Percentiles rank a stretch among this genome's conserved stretches.
These are phyloP conservation scores for Glyphotaelius pellucidus DNA, from an alignment of 2,888 invertebrate species.

Conservation along the genomic window DNA sequence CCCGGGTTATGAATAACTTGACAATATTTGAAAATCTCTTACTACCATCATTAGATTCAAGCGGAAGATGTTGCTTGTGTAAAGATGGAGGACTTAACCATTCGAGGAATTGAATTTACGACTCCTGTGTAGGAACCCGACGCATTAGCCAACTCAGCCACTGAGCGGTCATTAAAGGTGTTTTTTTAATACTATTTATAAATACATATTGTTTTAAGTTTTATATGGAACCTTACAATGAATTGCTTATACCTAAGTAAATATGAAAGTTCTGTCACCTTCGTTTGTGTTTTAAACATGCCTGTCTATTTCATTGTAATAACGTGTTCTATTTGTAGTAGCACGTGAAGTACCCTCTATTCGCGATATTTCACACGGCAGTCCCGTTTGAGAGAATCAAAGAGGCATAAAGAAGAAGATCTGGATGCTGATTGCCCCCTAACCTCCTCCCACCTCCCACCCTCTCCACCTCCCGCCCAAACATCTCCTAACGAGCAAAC, in stretches of 20 bases:
- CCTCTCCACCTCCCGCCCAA: background rate
- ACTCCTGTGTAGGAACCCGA: no score
- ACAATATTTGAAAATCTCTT: no score
- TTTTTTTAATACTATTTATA: no score
- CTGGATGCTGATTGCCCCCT: background rate
- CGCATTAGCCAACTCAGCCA: no score
- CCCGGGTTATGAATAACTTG: no score
- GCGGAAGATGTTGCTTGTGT: no score
- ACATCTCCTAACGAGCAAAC: constrained; percentile 36
- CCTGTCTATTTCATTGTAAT: background rate
- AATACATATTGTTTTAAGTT: no score
- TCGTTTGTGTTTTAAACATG: background rate
- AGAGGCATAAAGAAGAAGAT: constrained; percentile 28
- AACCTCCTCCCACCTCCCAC: background rate
- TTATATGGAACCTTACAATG: no score
- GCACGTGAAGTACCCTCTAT: background rate
- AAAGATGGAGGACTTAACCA: no score
- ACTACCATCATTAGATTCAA: no score
- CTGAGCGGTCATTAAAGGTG: no score
- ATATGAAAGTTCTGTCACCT: background rate
- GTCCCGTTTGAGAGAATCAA: constrained; percentile 25
- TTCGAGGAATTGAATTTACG: no score
- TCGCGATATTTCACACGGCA: constrained; percentile 6
- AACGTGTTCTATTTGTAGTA: background rate
- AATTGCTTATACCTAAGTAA: background rate